Evolutionary conservation across 2,888 invertebrate genomes (phyloP).

Genomic region (Druceiella hillmani): DNA sequence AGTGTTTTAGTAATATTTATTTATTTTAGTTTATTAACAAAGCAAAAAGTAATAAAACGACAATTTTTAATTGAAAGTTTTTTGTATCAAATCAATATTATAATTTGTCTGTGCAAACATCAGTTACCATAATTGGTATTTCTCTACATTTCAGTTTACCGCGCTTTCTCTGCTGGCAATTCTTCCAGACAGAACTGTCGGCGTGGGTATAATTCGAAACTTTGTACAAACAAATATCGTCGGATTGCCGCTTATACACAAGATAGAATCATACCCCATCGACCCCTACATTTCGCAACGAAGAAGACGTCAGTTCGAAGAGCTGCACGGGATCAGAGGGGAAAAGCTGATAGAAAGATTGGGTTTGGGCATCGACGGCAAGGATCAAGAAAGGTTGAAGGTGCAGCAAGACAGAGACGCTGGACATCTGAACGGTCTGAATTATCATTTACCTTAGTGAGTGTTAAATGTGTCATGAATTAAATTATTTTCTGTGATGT

Average conservation of each 20-base stretch:
- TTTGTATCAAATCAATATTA: no score
- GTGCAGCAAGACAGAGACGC: conserved; percentile 51
- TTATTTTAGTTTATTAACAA: no score
- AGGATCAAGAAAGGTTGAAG: conserved; percentile 47
- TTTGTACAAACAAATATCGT: conserved; percentile 50
- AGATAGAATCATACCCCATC: conserved; percentile 54
- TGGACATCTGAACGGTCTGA: conserved; percentile 52
- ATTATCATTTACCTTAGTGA: conserved; percentile 35
- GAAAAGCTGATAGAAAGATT: conserved; percentile 59
- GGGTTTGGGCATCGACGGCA: conserved; percentile 60
- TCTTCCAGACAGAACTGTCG: no score
- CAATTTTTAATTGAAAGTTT: no score
- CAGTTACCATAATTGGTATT: no score
- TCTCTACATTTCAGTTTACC: no score
- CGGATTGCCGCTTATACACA: conserved; percentile 57
- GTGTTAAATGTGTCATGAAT: no score
- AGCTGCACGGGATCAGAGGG: conserved; percentile 57
- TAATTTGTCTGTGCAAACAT: no score
- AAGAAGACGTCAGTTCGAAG: conserved; percentile 55
- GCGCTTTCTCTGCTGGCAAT: no score
- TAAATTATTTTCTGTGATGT: no score
- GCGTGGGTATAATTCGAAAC: conserved; percentile 32
- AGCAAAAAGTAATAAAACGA: no score
- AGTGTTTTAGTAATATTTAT: no score
- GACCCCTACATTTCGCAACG: conserved; percentile 59